Evolutionary conservation across 2,797 vertebrate species (phyloP), one percentile per base, ranked within the genome.

Genomic region (Telmatherina bonti): DNA sequence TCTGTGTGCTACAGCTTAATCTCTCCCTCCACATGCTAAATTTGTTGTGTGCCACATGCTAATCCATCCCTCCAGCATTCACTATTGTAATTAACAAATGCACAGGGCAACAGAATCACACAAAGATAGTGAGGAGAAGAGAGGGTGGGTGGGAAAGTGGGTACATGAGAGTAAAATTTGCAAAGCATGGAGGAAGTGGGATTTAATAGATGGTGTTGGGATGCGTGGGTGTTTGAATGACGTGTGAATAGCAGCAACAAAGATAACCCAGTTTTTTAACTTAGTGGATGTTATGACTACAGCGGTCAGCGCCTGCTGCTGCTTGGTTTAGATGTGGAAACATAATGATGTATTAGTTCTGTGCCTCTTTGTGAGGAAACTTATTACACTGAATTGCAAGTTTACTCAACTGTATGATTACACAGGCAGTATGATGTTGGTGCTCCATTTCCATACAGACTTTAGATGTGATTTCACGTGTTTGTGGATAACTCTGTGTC

Each of bases 41-140:
- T 81, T 89, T 43, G 15, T 84, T 67, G 78, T 88, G 83, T 90
- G 89, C 85, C 80, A 90, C 86, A 85, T 83, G 70, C 72, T 92
- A 92, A 93, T 92, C 91, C 88, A 77, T 85, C 81, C 86, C 83
- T 70, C 70, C 70, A 85, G 89, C 84, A 75, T 85, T 85, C 84
- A 83, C 78, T 72, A 88, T 85, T 88, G 84, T 90, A 90, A 93
- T 92, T 90, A 93, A 91, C 73, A 86, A 83, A 81, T 78, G 85
- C 72, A 79, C 45, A 71, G 81, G 78, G 67, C 67, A 75, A 76
- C 54, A 65, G 75, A 81, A 72, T 88, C 70, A 58, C 70, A 47
- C 59, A 35, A 63, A 74, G 73, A 77, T 62, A n/a, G 79, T 47
- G 77, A 66, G 33, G 49, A 62, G 54, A 70, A n/a, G 8, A 51